Base-by-base conservation (phyloP, 2,888 invertebrate genomes). In the Abscondita cerata region DNA sequence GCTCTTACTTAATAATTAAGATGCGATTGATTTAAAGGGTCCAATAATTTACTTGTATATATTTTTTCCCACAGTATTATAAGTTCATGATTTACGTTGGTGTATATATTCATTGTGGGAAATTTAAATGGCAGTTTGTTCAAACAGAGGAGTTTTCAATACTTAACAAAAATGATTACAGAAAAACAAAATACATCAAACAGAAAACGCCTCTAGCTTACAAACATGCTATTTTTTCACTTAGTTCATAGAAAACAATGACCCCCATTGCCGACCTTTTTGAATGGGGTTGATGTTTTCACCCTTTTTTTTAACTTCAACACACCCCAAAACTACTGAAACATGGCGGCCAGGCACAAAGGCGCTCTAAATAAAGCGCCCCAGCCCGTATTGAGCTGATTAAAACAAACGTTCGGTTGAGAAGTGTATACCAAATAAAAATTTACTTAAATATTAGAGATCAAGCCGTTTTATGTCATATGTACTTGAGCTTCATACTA, bases 321-420 rank as follows among this genome's bases (percentile, higher is more conserved):
- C 78, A 79, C 79, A 88, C 87, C 88, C 87, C 87, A 86, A 86
- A 86, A 85, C 85, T 85, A 87, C 85, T 86, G 87, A 88, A 89
- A 89, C 89, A 90, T 90, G 90, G 89, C 89, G 88, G 86, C 76
- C 73, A 75, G 77, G 77, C 78, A 73, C 76, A 73, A 73, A 70
- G 76, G 76, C 77, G n/a, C n/a, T n/a, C n/a, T n/a, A n/a, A n/a
- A n/a, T n/a, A n/a, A n/a, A n/a, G n/a, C n/a, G n/a, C n/a, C n/a
- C n/a, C n/a, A n/a, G n/a, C n/a, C n/a, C n/a, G n/a, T n/a, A n/a
- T n/a, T n/a, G n/a, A n/a, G n/a, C n/a, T n/a, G n/a, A n/a, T n/a
- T n/a, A n/a, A n/a, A n/a, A n/a, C n/a, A n/a, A n/a, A n/a, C n/a
- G n/a, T n/a, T n/a, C n/a, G n/a, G n/a, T n/a, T n/a, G n/a, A n/a